Evolutionary conservation across 2,888 invertebrate genomes (phyloP).

Genomic region (Aphrophora alni): DNA sequence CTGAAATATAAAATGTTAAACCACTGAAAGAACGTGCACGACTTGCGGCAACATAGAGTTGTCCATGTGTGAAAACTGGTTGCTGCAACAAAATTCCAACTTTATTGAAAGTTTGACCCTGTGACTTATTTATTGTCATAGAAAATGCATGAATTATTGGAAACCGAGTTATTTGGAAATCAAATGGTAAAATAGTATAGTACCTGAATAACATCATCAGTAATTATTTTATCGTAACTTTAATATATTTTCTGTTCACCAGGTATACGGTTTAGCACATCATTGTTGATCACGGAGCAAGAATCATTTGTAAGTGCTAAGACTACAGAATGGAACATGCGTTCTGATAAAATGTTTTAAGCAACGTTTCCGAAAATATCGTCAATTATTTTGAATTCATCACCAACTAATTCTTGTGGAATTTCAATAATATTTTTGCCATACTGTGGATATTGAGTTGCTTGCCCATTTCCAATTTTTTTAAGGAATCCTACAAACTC

Average conservation of each 20-base stretch:
- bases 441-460: slow-evolving; percentile 8
- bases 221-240: no score
- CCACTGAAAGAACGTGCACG: slow-evolving; percentile 4
- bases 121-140: slow-evolving; percentile 18
- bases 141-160: slow-evolving; percentile 12
- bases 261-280: slow-evolving; percentile 7
- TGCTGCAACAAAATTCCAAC: slow-evolving; percentile 18
- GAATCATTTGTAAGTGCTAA: slow-evolving; percentile 15
- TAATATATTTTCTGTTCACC: slow-evolving; percentile 17
- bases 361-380: slow-evolving; percentile 17
- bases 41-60: slow-evolving; percentile 13
- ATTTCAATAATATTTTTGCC: slow-evolving; percentile 15
- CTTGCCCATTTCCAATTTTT: background rate
- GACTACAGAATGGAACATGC: slow-evolving; percentile 16
- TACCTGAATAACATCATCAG: slow-evolving; percentile 17
- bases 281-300: slow-evolving; percentile 18
- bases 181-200: slow-evolving; percentile 20
- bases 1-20: slow-evolving; percentile 14
- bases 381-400: slow-evolving; percentile 15
- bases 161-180: slow-evolving; percentile 13
- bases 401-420: slow-evolving; percentile 7
- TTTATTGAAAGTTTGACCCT: slow-evolving; percentile 15
- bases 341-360: slow-evolving; percentile 17
- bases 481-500: background rate
- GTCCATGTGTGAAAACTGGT: slow-evolving; percentile 18